Base-by-base conservation (phyloP, 2,888 invertebrate species). In the Nymphalis urticae region DNA sequence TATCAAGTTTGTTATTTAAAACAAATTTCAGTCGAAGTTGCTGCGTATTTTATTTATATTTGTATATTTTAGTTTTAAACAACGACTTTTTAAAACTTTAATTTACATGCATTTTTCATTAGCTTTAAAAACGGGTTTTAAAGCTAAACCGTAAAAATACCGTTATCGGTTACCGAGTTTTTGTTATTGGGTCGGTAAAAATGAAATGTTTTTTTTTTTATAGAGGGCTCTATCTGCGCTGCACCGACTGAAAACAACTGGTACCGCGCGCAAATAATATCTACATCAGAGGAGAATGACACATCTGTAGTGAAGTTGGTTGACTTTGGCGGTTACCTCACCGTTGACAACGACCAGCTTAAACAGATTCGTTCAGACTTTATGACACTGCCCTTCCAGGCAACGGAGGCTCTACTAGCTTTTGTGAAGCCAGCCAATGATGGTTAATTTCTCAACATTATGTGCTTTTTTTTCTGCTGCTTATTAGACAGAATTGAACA, bases 331-430 rank as follows among this genome's bases (percentile, higher is more conserved):
- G 99, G 99, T 63, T 99, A 97, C 87, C 95, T 96, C 81, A 94
- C 94, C 70, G 94, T 98, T 66, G 95, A 95, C 78, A 95, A 96
- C 76, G 93, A 94, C 67, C 94, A 95, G 75, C 94, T 99, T 82
- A 95, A 97, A 83, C 98, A 99, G 93, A 98, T 99, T 77, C 95
- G 98, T 79, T 96, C 96, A 66, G 98, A 99, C 90, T 98, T 98
- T 87, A 96, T 98, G 94, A 94, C 95, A 69, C 93, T 99, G 86
- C 99, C 99, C 65, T 99, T 99, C 95, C 99, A 99, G 94, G 98
- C 99, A 69, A 96, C 97, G 62, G 99, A 99, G 93, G 98, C 98
- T 84, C 95, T 96, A 85, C 93, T 99, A 82, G 97, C 97, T n/a
- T 96, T 97, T 89, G 94, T 98, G 78, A 95, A 95, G 87, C 97